A percentile compares a stretch with the other conserved stretches of the same genome.
Evolutionary conservation across 2,113 vertebrate species (phyloP).

Genomic region (Penelope pileata): DNA sequence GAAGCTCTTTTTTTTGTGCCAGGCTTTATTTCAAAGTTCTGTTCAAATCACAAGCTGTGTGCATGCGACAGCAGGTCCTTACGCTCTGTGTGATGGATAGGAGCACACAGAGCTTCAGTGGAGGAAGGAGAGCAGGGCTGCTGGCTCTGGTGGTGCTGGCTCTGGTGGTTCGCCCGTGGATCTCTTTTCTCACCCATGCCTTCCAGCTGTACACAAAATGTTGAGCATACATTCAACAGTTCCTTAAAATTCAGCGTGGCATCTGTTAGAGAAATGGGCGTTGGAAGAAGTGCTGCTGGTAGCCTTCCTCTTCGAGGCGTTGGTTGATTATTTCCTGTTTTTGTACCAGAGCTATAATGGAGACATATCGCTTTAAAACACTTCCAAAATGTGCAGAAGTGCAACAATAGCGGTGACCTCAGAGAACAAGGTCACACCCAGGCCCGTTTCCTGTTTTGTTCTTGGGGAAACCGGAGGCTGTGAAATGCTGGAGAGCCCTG

Average conservation of each 20-base stretch:
- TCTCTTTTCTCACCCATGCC: background rate
- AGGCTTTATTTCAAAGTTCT: background rate
- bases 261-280: constrained; percentile 4
- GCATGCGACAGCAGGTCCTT: rapidly evolving
- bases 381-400: constrained; percentile 74
- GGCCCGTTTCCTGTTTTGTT: constrained; percentile 77
- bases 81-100: rapidly evolving
- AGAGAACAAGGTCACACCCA: constrained; percentile 67
- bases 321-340: constrained; percentile 77
- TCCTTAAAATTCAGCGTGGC: background rate
- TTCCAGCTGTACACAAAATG: background rate
- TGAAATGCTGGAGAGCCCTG: background rate
- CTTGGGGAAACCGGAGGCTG: constrained; percentile 35
- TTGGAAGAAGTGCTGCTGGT: constrained; percentile 18
- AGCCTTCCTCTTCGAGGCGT: constrained; percentile 69
- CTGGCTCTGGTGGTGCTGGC: background rate
- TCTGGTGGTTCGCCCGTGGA: background rate
- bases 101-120: rapidly evolving
- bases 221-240: background rate
- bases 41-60: rapidly evolving
- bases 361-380: constrained; percentile 65
- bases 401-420: constrained; percentile 73
- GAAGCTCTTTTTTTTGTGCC: background rate
- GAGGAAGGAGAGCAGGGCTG: background rate
- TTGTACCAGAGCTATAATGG: constrained; percentile 67